Percentiles rank a stretch among this genome's conserved stretches.
These are phyloP conservation scores for Anniella stebbinsi DNA, from an alignment of 2,797 vertebrate genomes.

Conservation along the genomic window DNA sequence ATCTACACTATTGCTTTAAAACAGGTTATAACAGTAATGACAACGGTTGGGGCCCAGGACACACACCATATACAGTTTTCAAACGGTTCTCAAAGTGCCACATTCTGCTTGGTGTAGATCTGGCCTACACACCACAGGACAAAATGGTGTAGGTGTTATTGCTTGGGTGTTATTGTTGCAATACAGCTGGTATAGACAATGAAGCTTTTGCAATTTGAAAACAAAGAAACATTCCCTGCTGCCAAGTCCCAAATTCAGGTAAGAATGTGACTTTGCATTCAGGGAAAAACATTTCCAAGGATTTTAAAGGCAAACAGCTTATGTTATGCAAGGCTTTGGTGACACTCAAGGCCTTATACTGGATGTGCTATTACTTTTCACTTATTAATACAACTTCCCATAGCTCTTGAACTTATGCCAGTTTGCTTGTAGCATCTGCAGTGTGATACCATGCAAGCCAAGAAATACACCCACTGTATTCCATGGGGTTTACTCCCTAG, in stretches of 20 bases:
- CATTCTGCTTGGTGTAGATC: no score
- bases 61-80: no score
- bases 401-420: background rate
- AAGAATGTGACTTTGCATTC: background rate
- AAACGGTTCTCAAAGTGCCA: no score
- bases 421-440: background rate
- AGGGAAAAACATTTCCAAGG: background rate
- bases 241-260: background rate
- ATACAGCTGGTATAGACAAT: background rate
- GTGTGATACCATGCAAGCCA: background rate
- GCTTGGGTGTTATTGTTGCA: background rate
- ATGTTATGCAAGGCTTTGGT: background rate
- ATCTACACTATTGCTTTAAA: no score
- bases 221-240: background rate
- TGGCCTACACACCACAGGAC: background rate
- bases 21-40: no score
- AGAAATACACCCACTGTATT: background rate
- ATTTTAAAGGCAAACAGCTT: slow-evolving; percentile 3
- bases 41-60: no score
- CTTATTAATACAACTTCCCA: no score
- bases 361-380: background rate
- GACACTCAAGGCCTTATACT: background rate
- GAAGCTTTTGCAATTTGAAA: background rate
- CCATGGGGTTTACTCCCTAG: background rate
- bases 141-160: background rate